These are phyloP conservation scores for Leiothrix lutea DNA, from an alignment of 2,113 vertebrate species.

Conservation along the genomic window DNA sequence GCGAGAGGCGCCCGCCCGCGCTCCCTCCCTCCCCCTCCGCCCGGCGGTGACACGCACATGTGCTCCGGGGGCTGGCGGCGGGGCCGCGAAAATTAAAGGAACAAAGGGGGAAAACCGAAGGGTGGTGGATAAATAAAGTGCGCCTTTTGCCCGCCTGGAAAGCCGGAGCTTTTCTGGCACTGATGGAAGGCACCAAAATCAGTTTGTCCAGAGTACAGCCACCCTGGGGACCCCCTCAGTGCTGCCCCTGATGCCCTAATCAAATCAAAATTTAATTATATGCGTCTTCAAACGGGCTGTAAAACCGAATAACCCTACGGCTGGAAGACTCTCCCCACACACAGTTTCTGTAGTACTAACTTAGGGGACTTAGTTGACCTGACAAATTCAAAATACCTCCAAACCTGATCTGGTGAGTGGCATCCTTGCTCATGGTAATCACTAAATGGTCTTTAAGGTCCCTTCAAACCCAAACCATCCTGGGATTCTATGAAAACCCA, in stretches of 20 bases:
- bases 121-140: not conserved
- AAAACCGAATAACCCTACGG: not conserved
- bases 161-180: not conserved
- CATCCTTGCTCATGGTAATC: not conserved
- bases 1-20: conserved; percentile 13
- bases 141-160: not conserved
- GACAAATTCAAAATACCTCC: not conserved
- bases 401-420: not conserved
- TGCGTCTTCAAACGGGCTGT: not conserved
- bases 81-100: conserved; percentile 30
- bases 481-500: not conserved
- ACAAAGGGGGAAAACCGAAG: not conserved
- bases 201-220: not conserved
- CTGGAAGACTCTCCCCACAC: not conserved
- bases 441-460: not conserved
- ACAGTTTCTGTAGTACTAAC: not conserved
- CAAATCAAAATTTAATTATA: not conserved
- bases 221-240: not conserved
- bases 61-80: conserved; percentile 48
- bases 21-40: conserved; percentile 38
- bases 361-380: not conserved
- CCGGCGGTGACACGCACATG: conserved; percentile 44
- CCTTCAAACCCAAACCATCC: not conserved
- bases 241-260: not conserved
- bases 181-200: not conserved